These are phyloP conservation scores for Andrena haemorrhoa DNA, from an alignment of 2,888 invertebrate genomes.

Conservation along the genomic window DNA sequence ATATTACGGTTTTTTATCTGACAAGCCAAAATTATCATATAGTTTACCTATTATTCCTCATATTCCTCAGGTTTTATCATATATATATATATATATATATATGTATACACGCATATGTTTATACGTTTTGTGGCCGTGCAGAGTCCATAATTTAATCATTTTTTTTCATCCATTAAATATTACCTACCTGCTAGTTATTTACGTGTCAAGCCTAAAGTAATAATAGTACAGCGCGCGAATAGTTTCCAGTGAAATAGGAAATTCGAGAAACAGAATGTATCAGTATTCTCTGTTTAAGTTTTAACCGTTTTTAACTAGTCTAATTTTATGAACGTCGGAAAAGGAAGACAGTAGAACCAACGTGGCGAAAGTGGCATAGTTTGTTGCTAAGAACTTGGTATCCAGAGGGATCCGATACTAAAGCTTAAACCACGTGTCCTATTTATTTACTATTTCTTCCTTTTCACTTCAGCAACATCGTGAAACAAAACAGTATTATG, in stretches of 20 bases:
- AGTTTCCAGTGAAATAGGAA: constrained; percentile 22
- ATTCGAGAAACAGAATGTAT: constrained; percentile 17
- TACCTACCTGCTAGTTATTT: constrained; percentile 19
- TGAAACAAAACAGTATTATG: constrained; percentile 78
- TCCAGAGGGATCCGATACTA: background rate
- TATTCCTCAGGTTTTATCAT: constrained; percentile 54
- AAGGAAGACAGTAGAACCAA: constrained; percentile 29
- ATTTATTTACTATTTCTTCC: constrained; percentile 41
- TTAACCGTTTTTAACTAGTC: constrained; percentile 15
- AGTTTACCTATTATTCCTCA: constrained; percentile 57
- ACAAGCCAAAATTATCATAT: constrained; percentile 53
- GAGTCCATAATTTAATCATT: constrained; percentile 36
- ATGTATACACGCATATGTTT: constrained; percentile 11
- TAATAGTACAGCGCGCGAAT: constrained; percentile 28
- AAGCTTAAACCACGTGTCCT: background rate
- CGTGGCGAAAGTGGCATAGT: background rate
- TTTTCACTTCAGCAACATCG: constrained; percentile 33
- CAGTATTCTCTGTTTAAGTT: constrained; percentile 46
- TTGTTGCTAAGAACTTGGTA: background rate
- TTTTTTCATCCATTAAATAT: constrained; percentile 30
- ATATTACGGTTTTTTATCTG: constrained; percentile 59
- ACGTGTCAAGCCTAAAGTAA: constrained; percentile 17
- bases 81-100: constrained; percentile 16
- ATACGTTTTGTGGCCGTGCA: constrained; percentile 36
- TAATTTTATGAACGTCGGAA: constrained; percentile 23